These are phyloP conservation scores for Neogobius melanostomus DNA, from an alignment of 2,113 vertebrate species.

Conservation along the genomic window DNA sequence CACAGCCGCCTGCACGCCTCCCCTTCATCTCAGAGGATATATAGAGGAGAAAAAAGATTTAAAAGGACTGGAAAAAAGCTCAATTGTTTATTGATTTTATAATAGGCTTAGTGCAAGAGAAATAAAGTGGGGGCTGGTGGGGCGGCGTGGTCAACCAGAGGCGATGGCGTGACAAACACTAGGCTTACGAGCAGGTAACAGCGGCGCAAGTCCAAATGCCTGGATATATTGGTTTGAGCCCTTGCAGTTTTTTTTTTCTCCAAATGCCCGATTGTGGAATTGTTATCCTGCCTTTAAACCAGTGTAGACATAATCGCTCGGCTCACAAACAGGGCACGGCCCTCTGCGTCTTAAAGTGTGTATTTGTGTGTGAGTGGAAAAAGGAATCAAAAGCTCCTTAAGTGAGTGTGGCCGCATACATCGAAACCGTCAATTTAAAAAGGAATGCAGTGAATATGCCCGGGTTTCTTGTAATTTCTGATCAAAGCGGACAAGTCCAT, in stretches of 20 bases:
- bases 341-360: constrained; percentile 35
- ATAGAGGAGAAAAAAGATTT: constrained; percentile 80
- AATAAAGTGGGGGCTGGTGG: constrained; percentile 75
- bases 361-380: constrained; percentile 27
- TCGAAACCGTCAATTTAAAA: constrained; percentile 27
- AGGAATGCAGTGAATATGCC: constrained; percentile 8
- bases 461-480: constrained; percentile 2
- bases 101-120: constrained; percentile 82
- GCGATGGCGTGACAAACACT: constrained; percentile 74
- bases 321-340: constrained; percentile 60
- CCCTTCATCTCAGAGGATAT: constrained; percentile 73
- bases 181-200: constrained; percentile 73
- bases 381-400: constrained; percentile 29
- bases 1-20: constrained; percentile 54
- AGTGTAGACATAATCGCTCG: constrained; percentile 67
- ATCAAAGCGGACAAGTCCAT: neutral
- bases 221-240: constrained; percentile 65
- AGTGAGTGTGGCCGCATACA: constrained; percentile 20
- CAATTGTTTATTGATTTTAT: constrained; percentile 88
- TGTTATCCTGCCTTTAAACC: constrained; percentile 68
- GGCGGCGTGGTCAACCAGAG: constrained; percentile 67
- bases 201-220: constrained; percentile 61
- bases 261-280: constrained; percentile 44
- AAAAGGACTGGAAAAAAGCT: constrained; percentile 72
- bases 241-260: constrained; percentile 31